These are phyloP conservation scores for Mola mola DNA, from an alignment of 2,113 vertebrate species.

Conservation along the genomic window DNA sequence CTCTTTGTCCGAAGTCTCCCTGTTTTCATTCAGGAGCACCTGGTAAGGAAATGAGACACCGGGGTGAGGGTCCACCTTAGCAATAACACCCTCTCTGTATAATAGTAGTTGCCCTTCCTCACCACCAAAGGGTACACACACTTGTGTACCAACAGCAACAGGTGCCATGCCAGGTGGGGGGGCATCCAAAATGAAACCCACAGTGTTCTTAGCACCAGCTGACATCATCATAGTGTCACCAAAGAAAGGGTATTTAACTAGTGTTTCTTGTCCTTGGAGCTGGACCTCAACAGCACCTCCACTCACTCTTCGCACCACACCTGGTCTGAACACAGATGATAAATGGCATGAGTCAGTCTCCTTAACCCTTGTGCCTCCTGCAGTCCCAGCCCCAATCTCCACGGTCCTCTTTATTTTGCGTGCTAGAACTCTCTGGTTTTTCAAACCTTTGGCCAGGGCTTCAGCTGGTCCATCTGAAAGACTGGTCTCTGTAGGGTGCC, in stretches of 20 bases:
- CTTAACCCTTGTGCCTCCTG: constrained; percentile 15
- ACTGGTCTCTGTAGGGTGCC: constrained; percentile 40
- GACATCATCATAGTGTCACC: constrained; percentile 63
- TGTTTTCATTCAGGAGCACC: constrained; percentile 76
- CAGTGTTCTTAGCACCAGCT: constrained; percentile 35
- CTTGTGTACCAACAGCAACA: constrained; percentile 81
- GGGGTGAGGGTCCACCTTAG: constrained; percentile 85
- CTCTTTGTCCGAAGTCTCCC: constrained; percentile 36
- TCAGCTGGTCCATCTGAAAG: constrained; percentile 70
- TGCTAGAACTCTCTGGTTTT: constrained; percentile 88
- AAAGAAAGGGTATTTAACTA: constrained; percentile 82
- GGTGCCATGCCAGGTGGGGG: constrained; percentile 80
- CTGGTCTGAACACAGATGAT: constrained; percentile 82
- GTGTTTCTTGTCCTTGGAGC: constrained; percentile 82
- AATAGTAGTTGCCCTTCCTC: constrained; percentile 78
- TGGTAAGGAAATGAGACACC: constrained; percentile 88
- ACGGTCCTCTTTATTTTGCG: constrained; percentile 69
- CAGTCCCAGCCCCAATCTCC: constrained; percentile 53
- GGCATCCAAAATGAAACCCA: constrained; percentile 86
- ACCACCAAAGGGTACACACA: constrained; percentile 86
- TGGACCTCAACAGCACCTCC: constrained; percentile 84
- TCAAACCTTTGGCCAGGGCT: constrained; percentile 83
- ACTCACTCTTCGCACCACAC: constrained; percentile 85
- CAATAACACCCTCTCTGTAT: constrained; percentile 86
- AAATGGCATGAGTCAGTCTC: constrained; percentile 29